Conservation (phyloP, 1,140 invertebrate species). For the Drosophila sp. region DNA sequence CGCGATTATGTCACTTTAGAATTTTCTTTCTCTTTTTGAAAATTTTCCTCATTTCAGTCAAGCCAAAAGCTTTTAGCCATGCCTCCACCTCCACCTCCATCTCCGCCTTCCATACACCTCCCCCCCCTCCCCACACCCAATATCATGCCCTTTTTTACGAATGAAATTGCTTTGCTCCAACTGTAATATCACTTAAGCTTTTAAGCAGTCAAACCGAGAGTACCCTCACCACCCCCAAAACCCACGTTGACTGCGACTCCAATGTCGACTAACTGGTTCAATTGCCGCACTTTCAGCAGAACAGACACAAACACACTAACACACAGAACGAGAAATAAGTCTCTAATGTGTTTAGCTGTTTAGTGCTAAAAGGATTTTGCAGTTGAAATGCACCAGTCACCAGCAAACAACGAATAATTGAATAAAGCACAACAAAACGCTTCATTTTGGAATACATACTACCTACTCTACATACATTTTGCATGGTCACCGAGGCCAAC, state of each 20-base stretch:
- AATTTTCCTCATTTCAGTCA: constrained; percentile 66
- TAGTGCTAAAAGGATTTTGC: constrained; percentile 75
- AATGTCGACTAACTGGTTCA: constrained; percentile 30
- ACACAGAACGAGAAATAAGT: constrained; percentile 50
- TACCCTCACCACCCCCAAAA: background rate
- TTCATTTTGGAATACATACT: constrained; percentile 42
- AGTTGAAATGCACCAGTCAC: constrained; percentile 42
- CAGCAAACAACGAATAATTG: constrained; percentile 37
- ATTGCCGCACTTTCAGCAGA: constrained; percentile 57
- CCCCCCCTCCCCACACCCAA: constrained; percentile 8
- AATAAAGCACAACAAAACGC: constrained; percentile 42
- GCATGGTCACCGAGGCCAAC: constrained; percentile 13
- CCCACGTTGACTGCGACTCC: background rate
- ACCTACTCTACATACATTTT: constrained; percentile 28
- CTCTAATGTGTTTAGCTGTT: constrained; percentile 67
- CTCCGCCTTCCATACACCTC: background rate
- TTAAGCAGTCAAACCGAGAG: constrained; percentile 65
- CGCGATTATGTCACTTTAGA: constrained; percentile 80
- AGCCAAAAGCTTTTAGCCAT: constrained; percentile 73
- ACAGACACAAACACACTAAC: constrained; percentile 12
- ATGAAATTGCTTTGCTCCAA: constrained; percentile 74
- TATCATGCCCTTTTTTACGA: constrained; percentile 52
- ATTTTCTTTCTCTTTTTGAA: constrained; percentile 40
- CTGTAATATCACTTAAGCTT: constrained; percentile 81
- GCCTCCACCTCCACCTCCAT: constrained; percentile 14